Evolutionary conservation across 2,113 vertebrate genomes (phyloP).

Genomic region (Cyphomyrus discorhynchus): DNA sequence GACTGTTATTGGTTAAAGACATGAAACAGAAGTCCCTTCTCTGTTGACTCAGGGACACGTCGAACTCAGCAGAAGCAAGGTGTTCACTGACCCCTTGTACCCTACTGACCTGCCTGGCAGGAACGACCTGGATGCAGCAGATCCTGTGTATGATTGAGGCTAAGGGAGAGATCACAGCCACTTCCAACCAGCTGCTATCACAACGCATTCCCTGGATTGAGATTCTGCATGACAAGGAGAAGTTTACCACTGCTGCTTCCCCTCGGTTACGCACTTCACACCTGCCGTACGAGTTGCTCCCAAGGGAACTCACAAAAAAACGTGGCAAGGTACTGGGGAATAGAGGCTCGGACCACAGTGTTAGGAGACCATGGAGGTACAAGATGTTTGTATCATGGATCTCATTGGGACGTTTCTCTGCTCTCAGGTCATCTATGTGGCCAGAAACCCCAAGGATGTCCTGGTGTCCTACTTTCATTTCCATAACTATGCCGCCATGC

Average conservation of each 20-base stretch:
- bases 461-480: constrained; percentile 54
- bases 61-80: background rate
- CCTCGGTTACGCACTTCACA: constrained; percentile 44
- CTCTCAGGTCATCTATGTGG: constrained; percentile 53
- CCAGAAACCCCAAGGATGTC: constrained; percentile 56
- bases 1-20: background rate
- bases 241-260: constrained; percentile 26
- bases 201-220: constrained; percentile 51
- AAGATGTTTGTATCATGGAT: background rate
- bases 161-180: constrained; percentile 34
- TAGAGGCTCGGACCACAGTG: background rate
- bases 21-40: background rate
- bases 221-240: constrained; percentile 15
- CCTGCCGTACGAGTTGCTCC: constrained; percentile 42
- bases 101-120: constrained; percentile 27
- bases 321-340: constrained; percentile 47
- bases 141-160: constrained; percentile 47
- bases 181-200: background rate
- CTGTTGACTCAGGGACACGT: background rate
- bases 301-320: constrained; percentile 39
- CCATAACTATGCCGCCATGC: constrained; percentile 42
- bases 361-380: background rate
- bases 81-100: background rate
- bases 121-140: constrained; percentile 58
- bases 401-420: background rate